These are phyloP conservation scores for Lasioglossum baleicum DNA, from an alignment of 1,140 invertebrate genomes.

Conservation along the genomic window DNA sequence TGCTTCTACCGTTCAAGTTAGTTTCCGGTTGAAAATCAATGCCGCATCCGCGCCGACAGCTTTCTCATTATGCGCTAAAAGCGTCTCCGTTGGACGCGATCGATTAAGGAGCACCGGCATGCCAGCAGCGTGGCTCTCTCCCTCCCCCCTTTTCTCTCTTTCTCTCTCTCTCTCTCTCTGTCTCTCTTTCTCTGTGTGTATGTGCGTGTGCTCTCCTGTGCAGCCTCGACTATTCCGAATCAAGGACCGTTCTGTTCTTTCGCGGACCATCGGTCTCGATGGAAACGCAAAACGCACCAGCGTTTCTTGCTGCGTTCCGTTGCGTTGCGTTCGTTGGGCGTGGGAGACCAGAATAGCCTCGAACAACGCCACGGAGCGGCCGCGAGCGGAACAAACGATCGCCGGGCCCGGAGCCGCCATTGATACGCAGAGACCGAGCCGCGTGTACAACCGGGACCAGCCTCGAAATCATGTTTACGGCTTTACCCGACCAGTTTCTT, in stretches of 20 bases:
- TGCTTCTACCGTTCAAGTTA: conserved; percentile 59
- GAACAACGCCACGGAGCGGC: neutral
- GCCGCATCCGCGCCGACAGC: conserved; percentile 28
- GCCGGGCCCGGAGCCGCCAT: conserved; percentile 72
- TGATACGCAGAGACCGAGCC: conserved; percentile 72
- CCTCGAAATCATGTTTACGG: conserved; percentile 12
- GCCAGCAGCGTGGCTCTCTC: too few species aligned
- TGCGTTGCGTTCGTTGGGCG: neutral
- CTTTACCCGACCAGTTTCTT: neutral
- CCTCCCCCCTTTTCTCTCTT: too few species aligned
- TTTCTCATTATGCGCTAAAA: conserved; percentile 46
- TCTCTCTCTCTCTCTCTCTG: too few species aligned
- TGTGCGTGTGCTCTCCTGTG: too few species aligned
- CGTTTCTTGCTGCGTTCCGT: neutral
- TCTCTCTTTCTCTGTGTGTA: too few species aligned
- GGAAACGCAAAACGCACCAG: too few species aligned
- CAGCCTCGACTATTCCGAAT: too few species aligned
- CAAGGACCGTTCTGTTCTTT: too few species aligned
- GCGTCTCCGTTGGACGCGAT: conserved; percentile 33
- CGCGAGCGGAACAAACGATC: conserved; percentile 31
- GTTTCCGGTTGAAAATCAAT: conserved; percentile 60
- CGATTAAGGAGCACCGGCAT: conserved; percentile 26
- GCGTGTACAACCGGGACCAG: conserved; percentile 16
- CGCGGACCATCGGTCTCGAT: too few species aligned
- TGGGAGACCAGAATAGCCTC: neutral